Base-by-base conservation (phyloP, 2,797 vertebrate genomes). In the Falco rusticolus region DNA sequence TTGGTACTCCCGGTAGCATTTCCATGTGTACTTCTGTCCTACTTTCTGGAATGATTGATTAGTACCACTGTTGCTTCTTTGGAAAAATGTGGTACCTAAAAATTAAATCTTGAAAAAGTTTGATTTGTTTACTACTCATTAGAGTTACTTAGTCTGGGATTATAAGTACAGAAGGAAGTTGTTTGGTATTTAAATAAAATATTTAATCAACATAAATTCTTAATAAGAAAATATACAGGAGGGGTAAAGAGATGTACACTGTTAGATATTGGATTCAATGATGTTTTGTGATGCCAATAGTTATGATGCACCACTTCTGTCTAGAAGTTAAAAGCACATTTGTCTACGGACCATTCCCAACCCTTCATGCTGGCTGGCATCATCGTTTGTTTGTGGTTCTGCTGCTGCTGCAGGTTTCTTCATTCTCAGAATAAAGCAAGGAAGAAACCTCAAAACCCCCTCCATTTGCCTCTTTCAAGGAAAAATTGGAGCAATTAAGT, bases 381-480 rank as follows among this genome's bases (percentile, higher is more conserved):
- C 21, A 1, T 1, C 4, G 5, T 18, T 59, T 17, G 12, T 69
- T 31, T 64, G 41, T 1, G 2, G 7, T 59, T 76, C 47, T 83
- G 1, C 28, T 51, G 1, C 24, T 1, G 0, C 57, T 39, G 21
- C 9, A 4, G 24, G 8, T 19, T 68, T 53, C 37, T 78, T 86
- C 28, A 4, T 66, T 51, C 16, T 66, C 19, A 16, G 26, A 21
- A 69, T 69, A 47, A 33, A 74, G 10, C 47, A 51, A 57, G 37
- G 51, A 74, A 85, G 21, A 11, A 39, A 56, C 28, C 21, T 82
- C 39, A 41, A 50, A 71, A 92, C 31, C 0, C 1, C 2, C 20
- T 50, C 5, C 0, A 0, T 54, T 54, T 84, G 5, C 37, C 10
- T 64, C 19, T 39, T 41, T 29, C 12, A 74, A 3, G 50, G 26